Base-by-base conservation (phyloP, 2,113 vertebrate species). In the Empidonax alnorum region DNA sequence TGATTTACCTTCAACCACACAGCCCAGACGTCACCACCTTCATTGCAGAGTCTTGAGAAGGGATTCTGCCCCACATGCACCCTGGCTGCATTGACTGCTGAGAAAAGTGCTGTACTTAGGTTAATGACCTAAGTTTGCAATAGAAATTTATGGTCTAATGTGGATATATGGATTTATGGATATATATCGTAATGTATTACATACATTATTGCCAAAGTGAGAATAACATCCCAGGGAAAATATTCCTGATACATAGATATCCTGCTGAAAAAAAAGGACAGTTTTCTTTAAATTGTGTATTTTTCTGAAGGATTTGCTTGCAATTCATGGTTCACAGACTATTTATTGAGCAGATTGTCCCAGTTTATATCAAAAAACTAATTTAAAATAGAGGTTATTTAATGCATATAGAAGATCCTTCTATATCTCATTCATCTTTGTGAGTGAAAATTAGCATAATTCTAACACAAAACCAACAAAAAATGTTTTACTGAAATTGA, bases 371-470 rank as follows among this genome's bases (percentile, higher is more conserved):
- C 0, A 65, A 93, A 49, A 65, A 73, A 2, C 6, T 46, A 0
- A 74, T 81, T 81, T 74, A 30, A 84, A 96, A 69, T 39, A 61
- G 30, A 95, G 81, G 13, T 84, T 74, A 46, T 20, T 84, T 84
- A 73, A 58, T 73, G 31, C 44, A 79, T 63, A 61, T 47, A 82
- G 37, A 91, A 86, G 42, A 82, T 44, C 4, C 30, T 89, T 71
- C 49, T 75, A 56, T 56, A n/a, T 50, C 39, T 94, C 88, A 84
- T 82, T 84, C 33, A 91, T 85, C 56, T 78, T 89, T 59, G 52
- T 85, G 49, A 62, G 41, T 73, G 22, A 93, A 94, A 91, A 93
- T 79, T 85, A 85, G 5, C 78, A 91, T 94, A 83, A 83, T 68
- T 91, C 30, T 68, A 91, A 66, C 31, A 85, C 16, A 78, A 91